Evolutionary conservation across 2,888 invertebrate genomes (phyloP), one percentile per base, ranked within the genome.

Genomic region (Torymus auratus): DNA sequence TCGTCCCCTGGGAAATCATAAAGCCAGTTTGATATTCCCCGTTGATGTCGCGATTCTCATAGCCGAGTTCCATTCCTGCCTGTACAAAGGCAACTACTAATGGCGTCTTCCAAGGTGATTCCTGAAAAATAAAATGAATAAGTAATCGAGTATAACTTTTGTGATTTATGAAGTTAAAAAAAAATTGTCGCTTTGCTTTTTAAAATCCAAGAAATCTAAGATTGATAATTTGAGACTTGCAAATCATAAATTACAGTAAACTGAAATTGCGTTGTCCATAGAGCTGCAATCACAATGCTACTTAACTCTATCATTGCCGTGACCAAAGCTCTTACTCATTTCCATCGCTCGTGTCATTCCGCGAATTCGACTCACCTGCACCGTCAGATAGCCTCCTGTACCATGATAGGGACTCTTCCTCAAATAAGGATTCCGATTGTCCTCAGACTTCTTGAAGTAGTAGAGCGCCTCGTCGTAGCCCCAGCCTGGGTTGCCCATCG

Each of bases 361-460:
- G 41, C 41, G 41, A 41, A 41, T 7, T 10, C 7, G 41, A 41
- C 53, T 10, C 41, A 82, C 96, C 91, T 96, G 96, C 0, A 96
- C 94, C 0, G 96, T 96, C 14, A 96, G 87, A 77, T 94, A 94
- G 0, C 96, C 96, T 5, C 96, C 96, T 14, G 92, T 93, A 0
- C 94, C 93, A 85, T 96, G 96, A 86, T 96, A 96, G 0, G 91
- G 91, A 77, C 93, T 95, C 80, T 93, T 93, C 2, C 94, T 93
- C 73, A 97, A 91, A 88, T 97, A 97, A 0, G 97, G 97, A 91
- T 96, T 96, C 83, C 96, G 93, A 90, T 96, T 97, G 89, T 97
- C 97, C 90, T 97, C 97, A 0, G 96, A 96, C 89, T 97, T 97
- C 85, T 95, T 95, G 89, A 98, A 98, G 88, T 98, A 98, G 68